phyloP scores from a whole-genome alignment of 2,888 invertebrate genomes.

The Frankliniella intonsa region DNA sequence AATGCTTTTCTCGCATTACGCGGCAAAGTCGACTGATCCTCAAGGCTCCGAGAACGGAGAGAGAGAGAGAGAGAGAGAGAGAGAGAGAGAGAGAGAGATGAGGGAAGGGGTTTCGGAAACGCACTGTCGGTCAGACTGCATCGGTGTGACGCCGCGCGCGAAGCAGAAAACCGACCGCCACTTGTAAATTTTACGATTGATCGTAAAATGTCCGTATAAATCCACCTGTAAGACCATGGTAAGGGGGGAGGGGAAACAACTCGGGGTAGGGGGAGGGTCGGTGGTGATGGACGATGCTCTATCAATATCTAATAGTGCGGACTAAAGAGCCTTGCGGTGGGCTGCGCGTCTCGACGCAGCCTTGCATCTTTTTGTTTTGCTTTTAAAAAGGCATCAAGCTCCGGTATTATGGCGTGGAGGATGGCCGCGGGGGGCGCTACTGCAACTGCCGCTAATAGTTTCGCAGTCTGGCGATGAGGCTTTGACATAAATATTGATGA shows the following conservation, averaged over 20 bases:
- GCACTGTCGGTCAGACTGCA: neutral
- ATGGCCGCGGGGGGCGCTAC: no score
- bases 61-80: neutral
- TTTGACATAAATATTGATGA: neutral
- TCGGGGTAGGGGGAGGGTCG: no score
- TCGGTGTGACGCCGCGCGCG: neutral
- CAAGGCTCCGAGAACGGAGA: no score
- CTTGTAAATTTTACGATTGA: slow-evolving; percentile 27
- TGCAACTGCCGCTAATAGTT: neutral
- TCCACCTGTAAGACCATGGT: neutral
- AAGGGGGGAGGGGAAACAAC: neutral
- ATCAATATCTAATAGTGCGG: no score
- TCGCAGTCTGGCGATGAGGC: no score
- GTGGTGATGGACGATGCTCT: no score
- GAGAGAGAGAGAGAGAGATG: neutral
- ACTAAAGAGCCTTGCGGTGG: no score
- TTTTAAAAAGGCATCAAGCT: no score
- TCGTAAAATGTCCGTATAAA: slow-evolving; percentile 23
- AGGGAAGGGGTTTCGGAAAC: neutral
- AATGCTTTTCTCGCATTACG: neutral
- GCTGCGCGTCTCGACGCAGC: no score
- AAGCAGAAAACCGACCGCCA: neutral
- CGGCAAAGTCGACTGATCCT: no score
- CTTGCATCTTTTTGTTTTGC: no score
- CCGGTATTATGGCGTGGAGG: no score